Conservation (phyloP, 2,888 invertebrate species). For the Trypoxylon attenuatum region DNA sequence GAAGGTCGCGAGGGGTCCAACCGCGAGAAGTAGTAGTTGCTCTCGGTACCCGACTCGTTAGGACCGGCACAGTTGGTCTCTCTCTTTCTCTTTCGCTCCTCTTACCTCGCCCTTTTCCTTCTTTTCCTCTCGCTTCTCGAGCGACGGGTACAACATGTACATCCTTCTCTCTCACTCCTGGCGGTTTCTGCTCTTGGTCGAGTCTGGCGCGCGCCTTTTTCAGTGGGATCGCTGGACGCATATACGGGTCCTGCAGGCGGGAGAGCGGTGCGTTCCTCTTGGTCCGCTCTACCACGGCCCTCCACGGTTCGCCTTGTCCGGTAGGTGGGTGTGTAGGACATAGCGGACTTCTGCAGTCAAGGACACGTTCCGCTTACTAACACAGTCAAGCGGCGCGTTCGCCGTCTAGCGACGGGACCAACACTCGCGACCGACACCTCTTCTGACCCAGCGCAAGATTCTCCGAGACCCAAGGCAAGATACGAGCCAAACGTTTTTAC, state of each 20-base stretch:
- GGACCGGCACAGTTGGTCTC: slow-evolving; percentile 9
- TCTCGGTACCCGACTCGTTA: slow-evolving; percentile 25
- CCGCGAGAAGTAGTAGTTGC: slow-evolving; percentile 18
- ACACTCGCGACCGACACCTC: no score
- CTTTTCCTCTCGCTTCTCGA: not conserved
- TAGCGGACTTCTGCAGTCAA: slow-evolving; percentile 63
- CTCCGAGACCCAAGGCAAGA: no score
- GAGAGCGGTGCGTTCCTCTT: slow-evolving; percentile 25
- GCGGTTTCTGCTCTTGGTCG: not conserved
- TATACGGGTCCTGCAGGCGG: slow-evolving; percentile 37
- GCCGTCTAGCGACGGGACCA: slow-evolving; percentile 29
- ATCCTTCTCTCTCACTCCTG: not conserved
- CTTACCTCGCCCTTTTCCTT: not conserved
- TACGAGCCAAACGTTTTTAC: not conserved
- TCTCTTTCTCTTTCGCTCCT: not conserved
- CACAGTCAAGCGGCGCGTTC: slow-evolving; percentile 41
- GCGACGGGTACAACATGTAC: not conserved
- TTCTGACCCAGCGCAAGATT: no score
- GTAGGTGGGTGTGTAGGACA: slow-evolving; percentile 62
- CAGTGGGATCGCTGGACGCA: slow-evolving; percentile 14
- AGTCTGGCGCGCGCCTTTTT: slow-evolving; percentile 7
- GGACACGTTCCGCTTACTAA: slow-evolving; percentile 61
- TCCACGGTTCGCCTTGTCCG: slow-evolving; percentile 34
- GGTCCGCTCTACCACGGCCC: slow-evolving; percentile 24
- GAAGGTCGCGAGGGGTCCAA: slow-evolving; percentile 49